Conservation (phyloP, 2,888 invertebrate genomes). For the Drosophila nr. perissopoda region DNA sequence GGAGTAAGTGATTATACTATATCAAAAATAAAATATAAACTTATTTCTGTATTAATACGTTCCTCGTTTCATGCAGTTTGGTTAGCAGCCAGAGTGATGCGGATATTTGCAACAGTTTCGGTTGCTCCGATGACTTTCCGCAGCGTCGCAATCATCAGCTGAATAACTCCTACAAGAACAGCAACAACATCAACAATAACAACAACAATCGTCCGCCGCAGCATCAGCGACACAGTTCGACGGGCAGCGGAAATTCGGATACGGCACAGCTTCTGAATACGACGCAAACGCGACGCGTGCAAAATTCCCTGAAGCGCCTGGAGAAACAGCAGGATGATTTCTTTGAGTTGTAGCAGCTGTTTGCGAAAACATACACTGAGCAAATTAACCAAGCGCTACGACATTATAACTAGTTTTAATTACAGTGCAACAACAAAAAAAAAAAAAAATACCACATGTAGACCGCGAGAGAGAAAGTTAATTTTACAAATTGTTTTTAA, state of each 20-base stretch:
- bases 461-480: conserved; percentile 32
- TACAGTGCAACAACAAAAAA: conserved; percentile 17
- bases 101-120: conserved; percentile 78
- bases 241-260: conserved; percentile 86
- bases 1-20: conserved; percentile 89
- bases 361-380: conserved; percentile 21
- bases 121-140: conserved; percentile 72
- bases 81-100: conserved; percentile 83
- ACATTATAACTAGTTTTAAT: conserved; percentile 55
- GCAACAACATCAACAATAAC: conserved; percentile 61
- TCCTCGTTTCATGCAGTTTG: conserved; percentile 59
- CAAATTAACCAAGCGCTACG: conserved; percentile 21
- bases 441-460: neutral
- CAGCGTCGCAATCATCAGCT: conserved; percentile 77
- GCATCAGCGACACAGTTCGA: conserved; percentile 83
- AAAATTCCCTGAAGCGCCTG: conserved; percentile 91
- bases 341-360: conserved; percentile 93
- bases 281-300: conserved; percentile 92
- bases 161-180: conserved; percentile 82
- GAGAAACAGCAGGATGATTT: conserved; percentile 95
- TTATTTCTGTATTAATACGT: neutral
- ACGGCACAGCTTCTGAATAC: conserved; percentile 86
- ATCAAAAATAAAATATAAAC: neutral
- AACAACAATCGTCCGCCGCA: conserved; percentile 73
- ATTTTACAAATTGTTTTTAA: conserved; percentile 71